These are phyloP conservation scores for Saturnia japonica DNA, from an alignment of 2,888 invertebrate species.

Conservation along the genomic window DNA sequence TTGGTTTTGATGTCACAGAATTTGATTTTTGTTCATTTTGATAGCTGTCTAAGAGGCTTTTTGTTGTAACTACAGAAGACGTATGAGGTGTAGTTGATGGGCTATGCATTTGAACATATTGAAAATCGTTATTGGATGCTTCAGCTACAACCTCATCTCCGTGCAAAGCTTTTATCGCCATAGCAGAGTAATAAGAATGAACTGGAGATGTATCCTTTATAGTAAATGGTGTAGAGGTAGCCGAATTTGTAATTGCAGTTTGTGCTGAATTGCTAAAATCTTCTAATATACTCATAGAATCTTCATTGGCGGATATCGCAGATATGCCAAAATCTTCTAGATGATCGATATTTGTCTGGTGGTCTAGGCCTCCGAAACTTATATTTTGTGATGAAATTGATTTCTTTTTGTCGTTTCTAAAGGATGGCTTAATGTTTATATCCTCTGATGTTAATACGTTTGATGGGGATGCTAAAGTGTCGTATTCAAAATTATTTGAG, in stretches of 20 bases:
- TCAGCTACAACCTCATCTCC: conserved; percentile 57
- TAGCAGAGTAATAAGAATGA: conserved; percentile 64
- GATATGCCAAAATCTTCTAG: conserved; percentile 51
- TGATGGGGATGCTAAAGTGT: conserved; percentile 65
- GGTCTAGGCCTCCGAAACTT: conserved; percentile 67
- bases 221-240: conserved; percentile 54
- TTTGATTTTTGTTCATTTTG: conserved; percentile 41
- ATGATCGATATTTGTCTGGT: conserved; percentile 64
- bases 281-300: conserved; percentile 51
- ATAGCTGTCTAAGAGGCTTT: conserved; percentile 36
- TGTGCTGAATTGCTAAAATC: conserved; percentile 50
- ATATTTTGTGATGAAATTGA: conserved; percentile 74
- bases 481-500: conserved; percentile 62
- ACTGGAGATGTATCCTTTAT: conserved; percentile 62
- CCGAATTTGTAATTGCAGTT: conserved; percentile 41
- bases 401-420: conserved; percentile 55
- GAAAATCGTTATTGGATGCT: conserved; percentile 67
- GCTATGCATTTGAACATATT: conserved; percentile 62
- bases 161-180: conserved; percentile 64
- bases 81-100: conserved; percentile 44
- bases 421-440: conserved; percentile 43
- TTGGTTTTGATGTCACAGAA: conserved; percentile 35
- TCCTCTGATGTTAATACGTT: conserved; percentile 55
- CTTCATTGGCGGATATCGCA: conserved; percentile 44
- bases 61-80: conserved; percentile 46